These are phyloP conservation scores for Chlamydotis undulata DNA, from an alignment of 2,113 vertebrate species.

Conservation along the genomic window DNA sequence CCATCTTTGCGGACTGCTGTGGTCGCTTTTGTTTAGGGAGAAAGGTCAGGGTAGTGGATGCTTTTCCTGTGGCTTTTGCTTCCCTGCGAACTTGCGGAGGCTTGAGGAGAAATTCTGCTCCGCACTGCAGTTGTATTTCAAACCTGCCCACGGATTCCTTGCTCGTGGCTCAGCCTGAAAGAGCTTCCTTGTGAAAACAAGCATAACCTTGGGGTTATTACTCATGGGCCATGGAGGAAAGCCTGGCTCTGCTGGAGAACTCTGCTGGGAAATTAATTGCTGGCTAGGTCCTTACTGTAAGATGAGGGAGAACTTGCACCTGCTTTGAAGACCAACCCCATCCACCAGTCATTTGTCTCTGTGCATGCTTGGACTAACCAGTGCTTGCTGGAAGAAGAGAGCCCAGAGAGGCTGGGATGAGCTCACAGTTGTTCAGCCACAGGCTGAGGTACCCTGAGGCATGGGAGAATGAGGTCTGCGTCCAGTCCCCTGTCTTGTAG, in stretches of 20 bases:
- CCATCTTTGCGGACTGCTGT: background rate
- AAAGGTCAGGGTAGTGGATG: background rate
- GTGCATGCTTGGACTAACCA: background rate
- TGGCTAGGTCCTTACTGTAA: background rate
- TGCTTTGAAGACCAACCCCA: background rate
- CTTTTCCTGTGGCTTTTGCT: background rate
- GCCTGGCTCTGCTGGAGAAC: background rate
- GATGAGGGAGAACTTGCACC: background rate
- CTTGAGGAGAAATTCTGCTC: background rate
- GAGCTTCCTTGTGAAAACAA: background rate
- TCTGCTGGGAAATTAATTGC: background rate
- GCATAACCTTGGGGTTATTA: background rate
- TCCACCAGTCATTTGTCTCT: too few relatives aligned
- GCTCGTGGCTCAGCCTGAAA: background rate
- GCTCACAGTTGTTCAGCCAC: background rate
- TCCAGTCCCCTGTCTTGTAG: background rate
- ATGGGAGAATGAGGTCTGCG: background rate
- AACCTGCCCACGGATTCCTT: background rate
- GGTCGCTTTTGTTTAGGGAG: background rate
- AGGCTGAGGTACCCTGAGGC: background rate
- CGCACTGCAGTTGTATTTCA: fast-evolving
- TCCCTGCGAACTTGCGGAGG: background rate
- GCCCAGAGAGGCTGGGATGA: background rate
- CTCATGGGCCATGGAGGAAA: fast-evolving
- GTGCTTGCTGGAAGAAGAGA: background rate